Percentiles rank a stretch among this genome's conserved stretches.
Evolutionary conservation across 2,113 vertebrate species (phyloP).

Genomic region (Clarias magur): DNA sequence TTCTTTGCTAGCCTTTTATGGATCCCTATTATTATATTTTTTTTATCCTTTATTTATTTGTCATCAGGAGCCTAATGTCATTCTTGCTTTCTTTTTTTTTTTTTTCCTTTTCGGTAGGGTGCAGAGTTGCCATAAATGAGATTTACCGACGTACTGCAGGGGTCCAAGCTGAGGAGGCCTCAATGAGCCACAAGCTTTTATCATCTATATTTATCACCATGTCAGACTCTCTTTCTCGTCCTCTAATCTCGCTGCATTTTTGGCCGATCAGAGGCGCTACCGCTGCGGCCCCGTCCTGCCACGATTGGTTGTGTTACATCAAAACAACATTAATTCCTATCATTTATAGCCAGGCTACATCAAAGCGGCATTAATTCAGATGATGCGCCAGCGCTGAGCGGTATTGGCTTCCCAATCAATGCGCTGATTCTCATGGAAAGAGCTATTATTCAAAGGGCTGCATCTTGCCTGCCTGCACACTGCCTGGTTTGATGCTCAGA

Average conservation of each 20-base stretch:
- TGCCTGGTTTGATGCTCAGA: slow-evolving; percentile 49
- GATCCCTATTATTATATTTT: slow-evolving; percentile 25
- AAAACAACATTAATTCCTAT: slow-evolving; percentile 66
- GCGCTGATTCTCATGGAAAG: slow-evolving; percentile 63
- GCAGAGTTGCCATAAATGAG: slow-evolving; percentile 50
- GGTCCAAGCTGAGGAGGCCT: slow-evolving; percentile 24
- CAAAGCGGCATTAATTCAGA: slow-evolving; percentile 50
- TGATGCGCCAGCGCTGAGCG: slow-evolving; percentile 45
- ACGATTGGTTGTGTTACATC: slow-evolving; percentile 66
- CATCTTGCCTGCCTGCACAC: slow-evolving; percentile 54
- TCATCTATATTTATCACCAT: slow-evolving; percentile 76
- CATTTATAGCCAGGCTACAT: slow-evolving; percentile 60
- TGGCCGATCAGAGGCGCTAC: slow-evolving; percentile 40
- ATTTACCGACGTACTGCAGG: slow-evolving; percentile 38
- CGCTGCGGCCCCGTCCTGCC: slow-evolving; percentile 42
- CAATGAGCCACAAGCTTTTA: slow-evolving; percentile 55
- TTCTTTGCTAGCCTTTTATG: slow-evolving; percentile 16
- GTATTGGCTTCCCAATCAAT: slow-evolving; percentile 74
- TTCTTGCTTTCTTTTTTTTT: slow-evolving; percentile 8
- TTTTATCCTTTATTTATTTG: slow-evolving; percentile 42
- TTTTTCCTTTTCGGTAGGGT: slow-evolving; percentile 39
- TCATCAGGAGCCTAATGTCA: slow-evolving; percentile 46
- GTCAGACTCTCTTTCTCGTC: slow-evolving; percentile 69
- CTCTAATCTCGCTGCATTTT: slow-evolving; percentile 22
- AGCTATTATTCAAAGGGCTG: slow-evolving; percentile 64